Evolutionary conservation across 2,797 vertebrate genomes (phyloP).

Genomic region (Chelmon rostratus): DNA sequence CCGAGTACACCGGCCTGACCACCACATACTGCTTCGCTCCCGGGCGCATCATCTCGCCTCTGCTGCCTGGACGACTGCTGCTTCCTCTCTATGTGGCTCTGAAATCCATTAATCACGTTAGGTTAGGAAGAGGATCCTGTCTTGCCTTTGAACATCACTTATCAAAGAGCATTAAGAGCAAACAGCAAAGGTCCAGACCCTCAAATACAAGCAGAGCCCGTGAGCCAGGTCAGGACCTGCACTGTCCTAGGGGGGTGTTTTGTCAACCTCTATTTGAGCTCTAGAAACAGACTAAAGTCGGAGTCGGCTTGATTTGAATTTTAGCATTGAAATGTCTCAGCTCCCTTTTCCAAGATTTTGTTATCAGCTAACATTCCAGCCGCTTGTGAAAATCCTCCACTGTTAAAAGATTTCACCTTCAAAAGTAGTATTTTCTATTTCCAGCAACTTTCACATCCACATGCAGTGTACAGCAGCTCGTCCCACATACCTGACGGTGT

Average conservation of each 20-base stretch:
- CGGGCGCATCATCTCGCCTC: slow-evolving; percentile 84
- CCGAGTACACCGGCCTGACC: slow-evolving; percentile 90
- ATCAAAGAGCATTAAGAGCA: slow-evolving; percentile 61
- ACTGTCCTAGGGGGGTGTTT: not conserved
- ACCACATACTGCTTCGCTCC: slow-evolving; percentile 89
- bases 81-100: slow-evolving; percentile 60
- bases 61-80: slow-evolving; percentile 42
- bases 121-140: slow-evolving; percentile 52
- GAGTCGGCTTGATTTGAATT: not conserved
- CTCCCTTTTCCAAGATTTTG: not conserved
- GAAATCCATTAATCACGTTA: slow-evolving; percentile 66
- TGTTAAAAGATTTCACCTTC: not conserved
- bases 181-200: slow-evolving; percentile 73
- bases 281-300: slow-evolving; percentile 13
- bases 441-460: not conserved
- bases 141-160: slow-evolving; percentile 69
- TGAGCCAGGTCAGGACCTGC: slow-evolving; percentile 47
- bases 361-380: not conserved
- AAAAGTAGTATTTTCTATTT: not conserved
- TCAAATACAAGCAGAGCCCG: slow-evolving; percentile 27
- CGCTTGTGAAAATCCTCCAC: not conserved
- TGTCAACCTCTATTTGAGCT: slow-evolving; percentile 35
- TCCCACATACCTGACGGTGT: slow-evolving; percentile 60
- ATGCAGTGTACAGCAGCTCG: not conserved
- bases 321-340: slow-evolving; percentile 7